phyloP scores from a whole-genome alignment of 2,888 invertebrate species.

The Vanessa cardui region DNA sequence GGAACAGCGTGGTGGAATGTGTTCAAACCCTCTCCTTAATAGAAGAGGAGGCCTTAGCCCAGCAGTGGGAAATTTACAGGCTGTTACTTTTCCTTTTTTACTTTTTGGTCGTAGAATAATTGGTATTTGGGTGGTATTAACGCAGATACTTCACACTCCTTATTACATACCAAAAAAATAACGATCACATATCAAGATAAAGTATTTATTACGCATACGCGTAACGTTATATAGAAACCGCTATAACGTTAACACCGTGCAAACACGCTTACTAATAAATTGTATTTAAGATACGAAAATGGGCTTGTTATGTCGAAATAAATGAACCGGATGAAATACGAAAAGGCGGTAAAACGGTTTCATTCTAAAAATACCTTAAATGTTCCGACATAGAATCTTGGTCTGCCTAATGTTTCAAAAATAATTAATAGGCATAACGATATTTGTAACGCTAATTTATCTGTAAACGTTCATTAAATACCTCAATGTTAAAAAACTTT shows the following conservation, averaged over 20 bases:
- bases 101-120: too few species aligned
- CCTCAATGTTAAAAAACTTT: too few species aligned
- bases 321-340: neutral
- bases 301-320: neutral
- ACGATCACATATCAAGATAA: neutral
- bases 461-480: too few species aligned
- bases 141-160: too few species aligned
- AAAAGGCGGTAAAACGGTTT: neutral
- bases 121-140: too few species aligned
- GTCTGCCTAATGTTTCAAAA: neutral
- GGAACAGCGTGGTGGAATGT: too few species aligned
- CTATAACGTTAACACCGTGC: neutral
- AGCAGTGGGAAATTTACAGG: too few species aligned
- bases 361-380: neutral
- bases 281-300: neutral
- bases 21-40: too few species aligned
- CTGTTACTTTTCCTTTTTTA: too few species aligned
- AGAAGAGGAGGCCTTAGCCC: too few species aligned
- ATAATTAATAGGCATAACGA: too few species aligned
- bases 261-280: slow-evolving; percentile 7
- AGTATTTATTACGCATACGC: neutral
- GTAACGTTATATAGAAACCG: neutral
- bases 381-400: neutral
- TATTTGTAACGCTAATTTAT: too few species aligned
- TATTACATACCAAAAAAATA: neutral